Percentiles rank a stretch among this genome's conserved stretches.
These are phyloP conservation scores for Calameuta pallipes DNA, from an alignment of 2,888 invertebrate genomes.

Conservation along the genomic window DNA sequence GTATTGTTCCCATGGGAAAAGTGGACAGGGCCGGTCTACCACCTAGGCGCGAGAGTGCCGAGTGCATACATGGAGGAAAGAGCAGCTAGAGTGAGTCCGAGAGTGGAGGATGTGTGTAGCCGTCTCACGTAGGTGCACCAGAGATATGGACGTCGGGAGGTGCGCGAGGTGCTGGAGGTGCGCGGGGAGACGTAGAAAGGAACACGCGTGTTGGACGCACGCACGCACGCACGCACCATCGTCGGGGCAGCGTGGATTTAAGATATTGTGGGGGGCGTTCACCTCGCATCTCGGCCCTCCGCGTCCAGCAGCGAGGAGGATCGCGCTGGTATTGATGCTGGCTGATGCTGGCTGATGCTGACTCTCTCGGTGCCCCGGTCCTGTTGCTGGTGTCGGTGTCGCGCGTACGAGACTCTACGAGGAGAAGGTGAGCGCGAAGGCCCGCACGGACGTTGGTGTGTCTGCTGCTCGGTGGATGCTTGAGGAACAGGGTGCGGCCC, in stretches of 20 bases:
- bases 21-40: constrained; percentile 55
- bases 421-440: constrained; percentile 64
- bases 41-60: constrained; percentile 39
- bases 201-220: constrained; percentile 22
- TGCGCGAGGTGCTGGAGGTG: not conserved
- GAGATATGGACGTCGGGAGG: not conserved
- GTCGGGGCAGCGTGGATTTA: constrained; percentile 48
- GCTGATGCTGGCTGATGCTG: too few relatives aligned
- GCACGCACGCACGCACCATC: not conserved
- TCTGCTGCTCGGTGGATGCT: constrained; percentile 50
- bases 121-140: not conserved
- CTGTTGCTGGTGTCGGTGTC: constrained; percentile 17
- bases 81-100: not conserved
- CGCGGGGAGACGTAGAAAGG: constrained; percentile 14
- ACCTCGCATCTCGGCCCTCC: constrained; percentile 47
- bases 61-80: constrained; percentile 15
- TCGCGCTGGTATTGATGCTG: not conserved
- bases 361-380: not conserved
- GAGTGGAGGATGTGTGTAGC: not conserved
- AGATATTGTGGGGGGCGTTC: constrained; percentile 61
- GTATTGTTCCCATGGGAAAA: constrained; percentile 61
- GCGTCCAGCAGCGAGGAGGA: not conserved
- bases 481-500: constrained; percentile 61
- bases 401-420: constrained; percentile 53
- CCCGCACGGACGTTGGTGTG: constrained; percentile 2